Evolutionary conservation across 2,888 invertebrate species (phyloP).

Genomic region (Piscicola geometra): DNA sequence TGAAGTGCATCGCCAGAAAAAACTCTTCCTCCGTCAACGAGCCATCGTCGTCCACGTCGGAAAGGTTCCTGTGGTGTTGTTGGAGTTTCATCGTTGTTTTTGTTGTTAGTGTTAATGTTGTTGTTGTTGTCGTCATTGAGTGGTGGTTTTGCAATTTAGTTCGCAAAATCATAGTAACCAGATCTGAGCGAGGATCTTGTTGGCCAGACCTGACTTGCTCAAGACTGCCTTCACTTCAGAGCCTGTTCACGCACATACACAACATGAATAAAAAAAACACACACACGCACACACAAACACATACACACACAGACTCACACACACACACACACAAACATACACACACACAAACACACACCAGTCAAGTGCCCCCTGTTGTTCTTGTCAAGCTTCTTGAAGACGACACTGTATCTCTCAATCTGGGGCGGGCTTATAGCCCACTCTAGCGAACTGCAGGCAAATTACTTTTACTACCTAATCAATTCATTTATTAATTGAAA

Average conservation of each 20-base stretch:
- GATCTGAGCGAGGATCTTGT: conserved; percentile 82
- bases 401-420: conserved; percentile 83
- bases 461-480: too few relatives aligned
- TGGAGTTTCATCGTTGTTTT: too few relatives aligned
- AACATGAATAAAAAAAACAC: neutral
- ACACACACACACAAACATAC: neutral
- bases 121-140: too few relatives aligned
- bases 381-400: conserved; percentile 86
- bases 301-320: neutral
- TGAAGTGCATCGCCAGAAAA: conserved; percentile 90
- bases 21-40: conserved; percentile 92
- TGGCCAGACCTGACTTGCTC: conserved; percentile 85
- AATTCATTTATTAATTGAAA: neutral
- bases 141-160: too few relatives aligned
- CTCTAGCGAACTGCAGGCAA: conserved; percentile 59
- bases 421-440: conserved; percentile 82
- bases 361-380: conserved; percentile 79
- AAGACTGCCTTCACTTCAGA: conserved; percentile 87
- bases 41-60: conserved; percentile 91
- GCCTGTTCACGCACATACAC: conserved; percentile 58
- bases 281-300: neutral
- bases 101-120: too few relatives aligned
- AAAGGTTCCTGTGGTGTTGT: conserved; percentile 64
- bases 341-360: conserved; percentile 21
- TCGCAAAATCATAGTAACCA: conserved; percentile 62